phyloP scores from a whole-genome alignment of 1,140 invertebrate species.

The Apis cerana region DNA sequence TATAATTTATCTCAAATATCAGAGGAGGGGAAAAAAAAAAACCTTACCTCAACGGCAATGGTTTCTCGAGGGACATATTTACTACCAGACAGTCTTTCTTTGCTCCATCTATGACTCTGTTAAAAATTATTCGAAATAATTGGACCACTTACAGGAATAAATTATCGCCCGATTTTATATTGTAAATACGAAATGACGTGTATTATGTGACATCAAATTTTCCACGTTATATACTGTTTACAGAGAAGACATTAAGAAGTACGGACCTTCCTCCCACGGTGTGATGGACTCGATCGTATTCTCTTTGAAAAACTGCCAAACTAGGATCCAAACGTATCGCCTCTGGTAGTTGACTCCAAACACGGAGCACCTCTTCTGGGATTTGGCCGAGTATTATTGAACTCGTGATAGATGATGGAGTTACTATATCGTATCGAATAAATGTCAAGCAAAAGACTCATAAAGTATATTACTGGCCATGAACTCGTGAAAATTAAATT shows the following conservation, averaged over 20 bases:
- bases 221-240: no score
- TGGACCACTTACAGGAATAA: background rate
- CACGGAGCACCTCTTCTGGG: constrained; percentile 83
- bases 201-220: no score
- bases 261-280: constrained; percentile 35
- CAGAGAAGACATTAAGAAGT: background rate
- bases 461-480: background rate
- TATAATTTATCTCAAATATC: no score
- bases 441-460: background rate
- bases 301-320: constrained; percentile 83
- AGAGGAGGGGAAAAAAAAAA: no score
- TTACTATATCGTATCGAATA: constrained; percentile 40
- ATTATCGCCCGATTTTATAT: background rate
- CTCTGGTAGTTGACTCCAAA: constrained; percentile 84
- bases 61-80: constrained; percentile 55
- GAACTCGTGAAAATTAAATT: background rate
- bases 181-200: no score
- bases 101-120: constrained; percentile 16
- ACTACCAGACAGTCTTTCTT: constrained; percentile 57
- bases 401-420: constrained; percentile 64
- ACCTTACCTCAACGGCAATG: constrained; percentile 6
- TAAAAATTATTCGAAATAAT: background rate
- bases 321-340: constrained; percentile 85
- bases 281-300: constrained; percentile 82
- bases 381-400: constrained; percentile 68